phyloP scores from a whole-genome alignment of 2,888 invertebrate genomes.

The Parelbella ahira region DNA sequence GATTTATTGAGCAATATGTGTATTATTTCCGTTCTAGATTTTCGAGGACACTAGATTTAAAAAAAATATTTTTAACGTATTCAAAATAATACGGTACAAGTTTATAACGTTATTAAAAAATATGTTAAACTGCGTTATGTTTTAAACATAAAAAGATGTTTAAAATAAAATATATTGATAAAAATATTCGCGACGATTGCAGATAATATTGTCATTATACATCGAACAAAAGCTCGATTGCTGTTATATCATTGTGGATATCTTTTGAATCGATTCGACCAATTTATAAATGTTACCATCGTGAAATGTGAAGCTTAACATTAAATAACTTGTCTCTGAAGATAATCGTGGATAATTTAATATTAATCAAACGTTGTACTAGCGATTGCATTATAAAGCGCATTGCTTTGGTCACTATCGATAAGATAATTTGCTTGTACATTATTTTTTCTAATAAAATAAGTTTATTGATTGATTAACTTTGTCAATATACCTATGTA shows the following conservation, averaged over 20 bases:
- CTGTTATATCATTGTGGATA: constrained; percentile 15
- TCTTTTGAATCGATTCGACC: constrained; percentile 21
- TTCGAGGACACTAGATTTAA: constrained; percentile 10
- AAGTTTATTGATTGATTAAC: too few relatives aligned
- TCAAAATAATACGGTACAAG: too few relatives aligned
- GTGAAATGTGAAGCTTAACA: constrained; percentile 25
- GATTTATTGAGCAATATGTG: constrained; percentile 14
- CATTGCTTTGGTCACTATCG: background rate
- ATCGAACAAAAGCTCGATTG: constrained; percentile 17
- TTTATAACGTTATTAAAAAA: too few relatives aligned
- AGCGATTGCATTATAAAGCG: constrained; percentile 14
- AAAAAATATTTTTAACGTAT: too few relatives aligned
- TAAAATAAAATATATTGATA: constrained; percentile 1
- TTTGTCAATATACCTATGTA: too few relatives aligned
- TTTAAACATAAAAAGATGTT: too few relatives aligned
- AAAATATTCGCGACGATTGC: constrained; percentile 9
- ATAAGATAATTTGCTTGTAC: constrained; percentile 8
- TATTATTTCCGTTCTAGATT: constrained; percentile 5
- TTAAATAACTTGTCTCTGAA: constrained; percentile 25
- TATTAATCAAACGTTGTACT: constrained; percentile 20
- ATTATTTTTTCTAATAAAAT: background rate
- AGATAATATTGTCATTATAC: constrained; percentile 22
- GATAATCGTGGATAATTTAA: constrained; percentile 25
- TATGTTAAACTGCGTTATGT: too few relatives aligned
- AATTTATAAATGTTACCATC: constrained; percentile 26